These are phyloP conservation scores for Dendroctonus ponderosae DNA, from an alignment of 1,140 invertebrate species.

Conservation along the genomic window DNA sequence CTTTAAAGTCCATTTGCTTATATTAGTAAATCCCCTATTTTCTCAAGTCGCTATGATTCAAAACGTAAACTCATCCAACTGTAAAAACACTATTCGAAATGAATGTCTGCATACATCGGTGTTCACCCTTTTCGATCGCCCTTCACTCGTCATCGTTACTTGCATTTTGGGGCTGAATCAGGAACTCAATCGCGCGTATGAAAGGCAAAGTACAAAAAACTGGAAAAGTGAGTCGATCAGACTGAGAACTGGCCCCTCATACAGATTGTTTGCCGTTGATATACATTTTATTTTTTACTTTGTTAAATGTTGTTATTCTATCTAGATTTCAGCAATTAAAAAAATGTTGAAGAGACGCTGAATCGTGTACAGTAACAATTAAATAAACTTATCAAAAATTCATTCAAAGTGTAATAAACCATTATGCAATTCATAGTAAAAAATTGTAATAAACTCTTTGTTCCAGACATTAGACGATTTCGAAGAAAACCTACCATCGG, in stretches of 20 bases:
- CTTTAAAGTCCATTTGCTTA: not conserved
- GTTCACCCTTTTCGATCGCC: constrained; percentile 2
- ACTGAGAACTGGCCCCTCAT: too few species aligned
- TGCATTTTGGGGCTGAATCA: constrained; percentile 1
- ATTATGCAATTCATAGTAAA: not conserved
- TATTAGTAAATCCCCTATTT: not conserved
- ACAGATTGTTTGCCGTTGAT: too few species aligned
- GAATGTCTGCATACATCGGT: not conserved
- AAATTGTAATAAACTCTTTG: not conserved
- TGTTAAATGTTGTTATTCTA: too few species aligned
- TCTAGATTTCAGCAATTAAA: too few species aligned
- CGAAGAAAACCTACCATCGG: constrained; percentile 46
- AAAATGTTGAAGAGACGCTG: too few species aligned
- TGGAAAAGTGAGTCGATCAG: too few species aligned
- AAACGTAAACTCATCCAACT: not conserved
- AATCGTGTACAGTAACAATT: too few species aligned
- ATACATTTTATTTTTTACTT: too few species aligned
- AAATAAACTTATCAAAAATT: too few species aligned
- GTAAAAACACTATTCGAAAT: constrained; percentile 3
- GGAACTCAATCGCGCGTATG: constrained; percentile 12
- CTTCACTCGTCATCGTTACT: not conserved
- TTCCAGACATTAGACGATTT: constrained; percentile 40
- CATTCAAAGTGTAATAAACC: too few species aligned
- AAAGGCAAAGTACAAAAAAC: not conserved
- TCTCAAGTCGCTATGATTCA: too few species aligned